Evolutionary conservation across 2,888 invertebrate genomes (phyloP).

Genomic region (Hedya salicella): DNA sequence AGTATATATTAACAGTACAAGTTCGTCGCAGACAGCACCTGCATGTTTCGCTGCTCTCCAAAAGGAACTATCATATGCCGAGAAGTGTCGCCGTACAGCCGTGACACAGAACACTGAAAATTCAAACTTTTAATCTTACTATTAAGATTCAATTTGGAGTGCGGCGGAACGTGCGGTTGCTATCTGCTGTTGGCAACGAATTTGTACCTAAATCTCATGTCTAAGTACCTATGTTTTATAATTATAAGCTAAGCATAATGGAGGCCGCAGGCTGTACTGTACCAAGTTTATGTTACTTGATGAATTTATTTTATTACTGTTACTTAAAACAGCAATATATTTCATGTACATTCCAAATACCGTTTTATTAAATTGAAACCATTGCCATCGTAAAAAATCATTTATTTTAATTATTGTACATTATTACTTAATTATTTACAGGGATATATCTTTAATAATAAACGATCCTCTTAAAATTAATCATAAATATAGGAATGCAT

Average conservation of each 20-base stretch:
- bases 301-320: constrained; percentile 32
- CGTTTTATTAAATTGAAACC: constrained; percentile 39
- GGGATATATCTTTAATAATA: constrained; percentile 12
- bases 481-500: background rate
- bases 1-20: too few relatives aligned
- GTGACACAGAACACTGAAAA: too few relatives aligned
- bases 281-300: constrained; percentile 30
- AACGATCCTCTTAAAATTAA: background rate
- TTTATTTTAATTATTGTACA: constrained; percentile 28
- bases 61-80: too few relatives aligned
- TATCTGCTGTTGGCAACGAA: too few relatives aligned
- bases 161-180: too few relatives aligned
- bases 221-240: background rate
- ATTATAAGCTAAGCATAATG: constrained; percentile 1
- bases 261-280: constrained; percentile 19
- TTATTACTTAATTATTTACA: constrained; percentile 22
- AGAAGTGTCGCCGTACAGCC: too few relatives aligned
- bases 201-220: background rate
- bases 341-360: constrained; percentile 52
- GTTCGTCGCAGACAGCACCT: too few relatives aligned
- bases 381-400: constrained; percentile 15
- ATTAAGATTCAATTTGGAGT: too few relatives aligned
- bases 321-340: constrained; percentile 45
- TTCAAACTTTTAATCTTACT: too few relatives aligned
- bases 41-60: too few relatives aligned